Base-by-base conservation (phyloP, 2,888 invertebrate genomes). In the Tridacna gigas region DNA sequence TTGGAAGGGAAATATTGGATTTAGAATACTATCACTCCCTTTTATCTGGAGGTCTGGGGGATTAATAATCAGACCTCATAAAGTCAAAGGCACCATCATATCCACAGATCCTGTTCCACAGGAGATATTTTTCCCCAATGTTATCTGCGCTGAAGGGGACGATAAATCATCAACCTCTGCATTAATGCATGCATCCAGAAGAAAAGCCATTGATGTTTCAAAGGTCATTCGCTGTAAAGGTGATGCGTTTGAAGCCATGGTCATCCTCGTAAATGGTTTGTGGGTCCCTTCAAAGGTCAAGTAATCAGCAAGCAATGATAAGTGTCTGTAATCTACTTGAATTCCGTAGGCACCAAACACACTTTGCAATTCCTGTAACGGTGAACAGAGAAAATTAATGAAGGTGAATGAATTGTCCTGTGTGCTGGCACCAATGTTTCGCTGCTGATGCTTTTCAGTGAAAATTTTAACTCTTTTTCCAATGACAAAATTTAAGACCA, bases 311-410 rank as follows among this genome's bases (percentile, higher is more conserved):
- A 99, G 96, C 9, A 99, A 95, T 0, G 97, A 96, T 92, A 99
- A 96, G 96, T 99, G 99, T 37, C 99, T 96, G 0, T 97, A 97
- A 95, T 99, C 98, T 4, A 99, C 99, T 13, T 97, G 96, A 92
- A 99, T 99, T 45, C 99, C 99, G 92, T 99, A 99, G 0, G 98
- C 98, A 90, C 97, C 97, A 95, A 99, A 99, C 51, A 99, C 99
- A 93, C 98, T 97, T 94, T 97, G 97, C 69, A 99, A 97, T 96
- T 99, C 99, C 95, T 96, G 92, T 18, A 93, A 90, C 45, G 37
- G n/a, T 56, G 20, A 56, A 5, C 20, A 20, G 56, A 56, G 56
- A 56, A 56, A 20, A 56, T 5, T 56, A 7, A 37, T 37, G 2
- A 4, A 7, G 2, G 37, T 37, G 37, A 37, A 37, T 37, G 37